Evolutionary conservation across 37 sponge, comb jelly and placozoan species (phyloP).

Genomic region (Spongilla lacustris): DNA sequence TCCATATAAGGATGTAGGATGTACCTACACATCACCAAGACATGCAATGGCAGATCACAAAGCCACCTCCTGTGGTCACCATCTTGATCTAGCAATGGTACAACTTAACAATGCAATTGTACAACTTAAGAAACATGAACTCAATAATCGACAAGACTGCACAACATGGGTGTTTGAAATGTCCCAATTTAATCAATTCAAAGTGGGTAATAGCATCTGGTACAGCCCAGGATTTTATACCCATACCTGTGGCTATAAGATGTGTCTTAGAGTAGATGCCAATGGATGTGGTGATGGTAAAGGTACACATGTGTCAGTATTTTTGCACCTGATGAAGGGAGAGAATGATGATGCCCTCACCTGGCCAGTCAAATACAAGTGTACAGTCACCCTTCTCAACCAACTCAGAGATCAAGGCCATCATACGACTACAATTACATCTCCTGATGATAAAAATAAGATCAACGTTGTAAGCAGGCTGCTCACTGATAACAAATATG

Average conservation of each 20-base stretch:
- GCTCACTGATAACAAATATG: too few relatives aligned
- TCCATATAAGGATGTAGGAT: too few relatives aligned
- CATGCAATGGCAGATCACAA: too few relatives aligned
- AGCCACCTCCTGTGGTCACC: too few relatives aligned
- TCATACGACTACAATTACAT: background rate
- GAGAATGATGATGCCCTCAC: conserved; percentile 53
- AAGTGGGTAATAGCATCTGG: conserved; percentile 2
- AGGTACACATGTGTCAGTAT: conserved; percentile 56
- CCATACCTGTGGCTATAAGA: conserved; percentile 51
- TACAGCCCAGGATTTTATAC: conserved; percentile 51
- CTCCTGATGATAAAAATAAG: too few relatives aligned
- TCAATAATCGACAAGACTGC: too few relatives aligned
- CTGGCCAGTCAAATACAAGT: conserved; percentile 58
- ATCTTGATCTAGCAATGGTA: too few relatives aligned
- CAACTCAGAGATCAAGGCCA: conserved; percentile 38
- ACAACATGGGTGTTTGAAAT: background rate
- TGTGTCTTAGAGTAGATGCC: conserved; percentile 35
- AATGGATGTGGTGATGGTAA: conserved; percentile 3
- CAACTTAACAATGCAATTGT: too few relatives aligned
- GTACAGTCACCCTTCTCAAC: conserved; percentile 55
- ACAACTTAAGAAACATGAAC: too few relatives aligned
- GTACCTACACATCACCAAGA: too few relatives aligned
- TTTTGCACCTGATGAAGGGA: conserved; percentile 49
- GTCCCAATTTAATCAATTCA: background rate
- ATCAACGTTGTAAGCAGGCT: too few relatives aligned